A percentile compares a stretch with the other conserved stretches of the same genome.
Conservation (phyloP, 2,113 vertebrate genomes). For the Argyrosomus japonicus region DNA sequence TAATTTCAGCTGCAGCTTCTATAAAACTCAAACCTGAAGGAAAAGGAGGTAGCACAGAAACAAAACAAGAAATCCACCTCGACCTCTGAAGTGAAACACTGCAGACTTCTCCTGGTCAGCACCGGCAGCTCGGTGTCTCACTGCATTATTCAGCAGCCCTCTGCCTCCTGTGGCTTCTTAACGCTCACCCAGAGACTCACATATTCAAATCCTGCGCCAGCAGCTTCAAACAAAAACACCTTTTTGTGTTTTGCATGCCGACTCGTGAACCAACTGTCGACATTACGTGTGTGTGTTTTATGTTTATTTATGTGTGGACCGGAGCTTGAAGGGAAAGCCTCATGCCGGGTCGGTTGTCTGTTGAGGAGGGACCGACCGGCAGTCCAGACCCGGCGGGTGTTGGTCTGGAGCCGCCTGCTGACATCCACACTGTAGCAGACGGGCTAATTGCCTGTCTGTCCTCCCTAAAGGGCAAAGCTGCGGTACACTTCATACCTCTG, state of each 20-base stretch:
- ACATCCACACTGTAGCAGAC: slow-evolving; percentile 22
- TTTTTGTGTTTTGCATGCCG: slow-evolving; percentile 21
- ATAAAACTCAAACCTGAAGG: background rate
- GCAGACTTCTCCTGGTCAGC: slow-evolving; percentile 60
- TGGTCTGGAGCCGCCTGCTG: slow-evolving; percentile 42
- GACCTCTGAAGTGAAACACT: slow-evolving; percentile 8
- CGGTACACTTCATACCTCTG: background rate
- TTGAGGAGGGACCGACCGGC: background rate
- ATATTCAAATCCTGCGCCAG: slow-evolving; percentile 37
- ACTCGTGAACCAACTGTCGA: slow-evolving; percentile 20
- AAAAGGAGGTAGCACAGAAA: background rate
- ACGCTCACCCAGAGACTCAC: background rate
- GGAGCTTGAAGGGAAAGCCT: background rate
- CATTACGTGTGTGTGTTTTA: background rate
- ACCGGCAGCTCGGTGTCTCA: slow-evolving; percentile 35
- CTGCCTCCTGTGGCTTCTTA: slow-evolving; percentile 3
- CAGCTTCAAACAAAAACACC: slow-evolving; percentile 16
- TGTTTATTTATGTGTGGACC: background rate
- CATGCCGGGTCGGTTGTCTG: slow-evolving; percentile 9
- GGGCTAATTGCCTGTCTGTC: slow-evolving; percentile 56
- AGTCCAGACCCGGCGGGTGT: slow-evolving; percentile 32
- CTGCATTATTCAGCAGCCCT: slow-evolving; percentile 69
- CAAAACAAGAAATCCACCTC: background rate
- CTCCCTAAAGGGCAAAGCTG: slow-evolving; percentile 51
- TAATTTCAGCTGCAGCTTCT: slow-evolving; percentile 6